A percentile compares a stretch with the other conserved stretches of the same genome.
Conservation (phyloP, 2,797 vertebrate species). For the Poecilia gillii region DNA sequence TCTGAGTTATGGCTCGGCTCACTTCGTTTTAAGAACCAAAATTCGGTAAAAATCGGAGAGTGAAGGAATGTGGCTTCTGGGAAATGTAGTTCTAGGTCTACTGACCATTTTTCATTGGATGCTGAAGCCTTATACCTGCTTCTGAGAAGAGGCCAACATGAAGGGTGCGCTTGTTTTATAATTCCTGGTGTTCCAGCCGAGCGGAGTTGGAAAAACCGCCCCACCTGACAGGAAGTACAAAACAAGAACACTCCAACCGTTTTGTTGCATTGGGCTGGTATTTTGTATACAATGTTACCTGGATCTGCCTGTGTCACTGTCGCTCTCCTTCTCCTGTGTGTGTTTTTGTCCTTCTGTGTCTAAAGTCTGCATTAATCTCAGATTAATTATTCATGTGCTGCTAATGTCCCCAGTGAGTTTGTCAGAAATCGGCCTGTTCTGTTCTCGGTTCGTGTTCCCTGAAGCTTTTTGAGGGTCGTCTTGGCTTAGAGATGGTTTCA, state of each 20-base stretch:
- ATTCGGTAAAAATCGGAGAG: too few species aligned
- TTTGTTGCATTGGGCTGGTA: conserved; percentile 73
- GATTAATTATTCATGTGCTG: conserved; percentile 57
- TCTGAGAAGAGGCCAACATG: conserved; percentile 59
- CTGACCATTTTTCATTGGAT: conserved; percentile 53
- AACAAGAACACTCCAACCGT: conserved; percentile 47
- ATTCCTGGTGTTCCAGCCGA: conserved; percentile 23
- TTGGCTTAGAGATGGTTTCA: conserved; percentile 30
- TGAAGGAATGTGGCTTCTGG: conserved; percentile 53
- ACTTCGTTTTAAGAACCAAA: too few species aligned
- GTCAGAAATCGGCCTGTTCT: conserved; percentile 45
- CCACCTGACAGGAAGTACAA: conserved; percentile 25
- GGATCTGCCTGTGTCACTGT: conserved; percentile 49
- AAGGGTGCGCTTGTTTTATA: conserved; percentile 52
- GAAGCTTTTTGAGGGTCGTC: conserved; percentile 6
- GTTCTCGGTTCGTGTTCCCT: conserved; percentile 29
- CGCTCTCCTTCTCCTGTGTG: conserved; percentile 9
- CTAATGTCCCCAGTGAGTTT: conserved; percentile 40
- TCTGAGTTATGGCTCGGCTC: conserved; percentile 12
- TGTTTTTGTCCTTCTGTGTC: conserved; percentile 54
- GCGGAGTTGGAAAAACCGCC: conserved; percentile 35
- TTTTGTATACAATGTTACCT: conserved; percentile 65
- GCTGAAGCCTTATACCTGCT: conserved; percentile 76
- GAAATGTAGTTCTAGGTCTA: conserved; percentile 50
- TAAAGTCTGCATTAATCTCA: conserved; percentile 59